A percentile compares a stretch with the other conserved stretches of the same genome.
phyloP scores from a whole-genome alignment of 2,797 vertebrate species.

The Otolemur crassicaudatus region DNA sequence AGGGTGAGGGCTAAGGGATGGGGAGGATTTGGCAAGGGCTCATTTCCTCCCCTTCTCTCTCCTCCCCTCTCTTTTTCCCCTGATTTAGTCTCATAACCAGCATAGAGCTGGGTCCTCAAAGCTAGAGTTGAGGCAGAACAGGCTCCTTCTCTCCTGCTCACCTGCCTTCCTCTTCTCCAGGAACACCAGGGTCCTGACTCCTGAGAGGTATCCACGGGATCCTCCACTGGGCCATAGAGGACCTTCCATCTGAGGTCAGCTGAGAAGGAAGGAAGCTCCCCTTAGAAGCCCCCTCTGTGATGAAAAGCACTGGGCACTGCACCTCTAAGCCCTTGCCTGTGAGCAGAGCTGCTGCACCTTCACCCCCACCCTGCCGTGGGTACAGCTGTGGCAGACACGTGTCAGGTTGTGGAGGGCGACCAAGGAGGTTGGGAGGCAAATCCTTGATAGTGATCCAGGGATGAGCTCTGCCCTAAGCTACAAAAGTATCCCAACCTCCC shows the following conservation, averaged over 20 bases:
- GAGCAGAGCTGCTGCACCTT: no score
- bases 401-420: not conserved
- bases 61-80: no score
- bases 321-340: no score
- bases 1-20: not conserved
- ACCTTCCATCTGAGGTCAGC: not conserved
- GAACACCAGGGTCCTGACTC: rapidly evolving
- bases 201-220: not conserved
- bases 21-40: rapidly evolving
- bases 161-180: not conserved
- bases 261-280: rapidly evolving
- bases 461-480: not conserved
- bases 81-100: not conserved
- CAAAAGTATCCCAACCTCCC: not conserved
- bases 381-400: rapidly evolving
- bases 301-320: no score
- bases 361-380: not conserved
- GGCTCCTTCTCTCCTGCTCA: rapidly evolving
- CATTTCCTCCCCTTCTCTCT: not conserved
- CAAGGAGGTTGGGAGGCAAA: not conserved
- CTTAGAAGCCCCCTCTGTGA: rapidly evolving
- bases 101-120: not conserved
- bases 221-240: not conserved
- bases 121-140: not conserved
- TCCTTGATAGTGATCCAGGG: not conserved